Base-by-base conservation (phyloP, 1,140 invertebrate species). In the Ostrea denselamellosa region DNA sequence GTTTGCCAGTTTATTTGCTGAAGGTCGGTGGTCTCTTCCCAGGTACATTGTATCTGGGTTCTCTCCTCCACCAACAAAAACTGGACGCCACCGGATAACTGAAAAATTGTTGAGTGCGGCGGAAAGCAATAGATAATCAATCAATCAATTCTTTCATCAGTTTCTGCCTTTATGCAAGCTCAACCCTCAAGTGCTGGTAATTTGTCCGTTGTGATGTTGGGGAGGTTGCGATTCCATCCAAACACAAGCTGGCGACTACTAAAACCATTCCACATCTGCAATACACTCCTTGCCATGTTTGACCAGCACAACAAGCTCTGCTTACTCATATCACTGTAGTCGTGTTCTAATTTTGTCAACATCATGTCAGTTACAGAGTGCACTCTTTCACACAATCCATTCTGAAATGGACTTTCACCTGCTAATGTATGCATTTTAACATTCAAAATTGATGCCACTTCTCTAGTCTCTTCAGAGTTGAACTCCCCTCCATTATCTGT, bases 171-270 rank as follows among this genome's bases (percentile, higher is more conserved):
- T 4, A 25, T 52, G 12, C 34, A 12, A 4, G 81, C 44, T 17
- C 34, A 14, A 0, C 51, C 51, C 34, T 82, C 81, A 8, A 82
- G 28, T 0, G 34, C 25, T 44, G 83, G 52, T 22, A 53, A 17
- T 19, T 68, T 28, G 25, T 85, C 83, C 14, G 0, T 54, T 12
- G 12, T 0, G 8, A 52, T 86, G 34, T 86, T 71, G 7, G 3
- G 28, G 17, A 68, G 10, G 1, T 86, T 86, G 22, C 62, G 28
- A 52, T 86, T 89, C 53, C 58, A 71, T 56, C 88, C 86, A 90
- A 90, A 90, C n/a, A 90, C 89, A 28, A 89, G 52, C 53, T 90
- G 88, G 71, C 87, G 68, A 83, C 87, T 89, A 71, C 87, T 87
- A 53, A 77, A 89, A 51, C 88, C 90, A 88, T 89, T 71, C 84